These are phyloP conservation scores for Eumerus sabulonum DNA, from an alignment of 2,888 invertebrate genomes.

Conservation along the genomic window DNA sequence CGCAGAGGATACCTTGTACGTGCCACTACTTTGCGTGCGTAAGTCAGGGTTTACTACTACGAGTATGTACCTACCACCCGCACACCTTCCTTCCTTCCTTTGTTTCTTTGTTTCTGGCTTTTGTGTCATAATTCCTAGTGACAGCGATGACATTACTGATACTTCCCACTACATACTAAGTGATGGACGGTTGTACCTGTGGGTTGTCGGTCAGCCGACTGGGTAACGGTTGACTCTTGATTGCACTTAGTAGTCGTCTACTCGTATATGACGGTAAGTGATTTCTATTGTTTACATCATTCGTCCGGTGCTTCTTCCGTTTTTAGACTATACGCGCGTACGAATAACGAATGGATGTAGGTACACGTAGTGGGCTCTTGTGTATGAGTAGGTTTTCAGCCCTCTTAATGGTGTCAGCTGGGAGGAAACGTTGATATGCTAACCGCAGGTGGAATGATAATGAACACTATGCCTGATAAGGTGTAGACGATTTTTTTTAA, in stretches of 20 bases:
- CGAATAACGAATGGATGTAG: background rate
- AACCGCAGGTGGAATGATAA: conserved; percentile 61
- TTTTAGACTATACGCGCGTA: conserved; percentile 36
- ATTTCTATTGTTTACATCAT: conserved; percentile 66
- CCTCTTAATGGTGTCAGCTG: conserved; percentile 60
- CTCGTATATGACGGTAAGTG: conserved; percentile 50
- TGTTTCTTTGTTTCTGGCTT: too few species aligned
- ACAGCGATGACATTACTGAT: conserved; percentile 55
- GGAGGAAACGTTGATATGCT: conserved; percentile 60
- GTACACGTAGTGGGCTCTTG: too few species aligned
- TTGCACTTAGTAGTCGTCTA: conserved; percentile 25
- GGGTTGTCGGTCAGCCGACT: conserved; percentile 29
- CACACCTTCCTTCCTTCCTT: background rate
- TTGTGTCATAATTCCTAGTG: conserved; percentile 52
- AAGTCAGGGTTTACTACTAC: too few species aligned
- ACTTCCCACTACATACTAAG: conserved; percentile 40
- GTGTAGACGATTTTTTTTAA: conserved; percentile 39
- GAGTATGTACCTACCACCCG: conserved; percentile 27
- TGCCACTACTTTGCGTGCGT: conserved; percentile 30
- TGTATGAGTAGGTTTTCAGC: conserved; percentile 29
- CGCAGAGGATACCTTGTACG: conserved; percentile 24
- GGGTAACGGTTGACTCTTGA: conserved; percentile 23
- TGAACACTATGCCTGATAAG: conserved; percentile 53
- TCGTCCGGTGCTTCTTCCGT: conserved; percentile 66
- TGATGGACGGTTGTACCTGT: background rate